Evolutionary conservation across 2,797 vertebrate genomes (phyloP).

Genomic region (Micrastur ruficollis): DNA sequence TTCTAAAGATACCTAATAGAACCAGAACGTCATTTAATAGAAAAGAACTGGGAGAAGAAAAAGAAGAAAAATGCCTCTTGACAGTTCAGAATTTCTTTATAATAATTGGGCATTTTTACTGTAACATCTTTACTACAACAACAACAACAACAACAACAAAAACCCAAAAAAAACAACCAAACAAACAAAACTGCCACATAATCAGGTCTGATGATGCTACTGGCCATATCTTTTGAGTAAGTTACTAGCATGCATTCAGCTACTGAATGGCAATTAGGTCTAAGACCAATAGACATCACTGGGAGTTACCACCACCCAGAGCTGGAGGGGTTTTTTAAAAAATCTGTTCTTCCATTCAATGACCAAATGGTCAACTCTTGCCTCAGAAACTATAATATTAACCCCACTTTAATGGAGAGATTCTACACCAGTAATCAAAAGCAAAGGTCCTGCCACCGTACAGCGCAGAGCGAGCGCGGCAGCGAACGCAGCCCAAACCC

Average conservation of each 20-base stretch:
- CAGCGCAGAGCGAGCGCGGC: neutral
- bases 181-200: neutral
- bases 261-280: neutral
- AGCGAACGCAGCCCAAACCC: neutral
- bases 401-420: neutral
- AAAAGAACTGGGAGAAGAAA: neutral
- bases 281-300: neutral
- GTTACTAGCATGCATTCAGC: neutral
- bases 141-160: too few species aligned
- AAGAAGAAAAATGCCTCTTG: neutral
- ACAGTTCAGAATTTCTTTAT: neutral
- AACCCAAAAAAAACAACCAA: neutral
- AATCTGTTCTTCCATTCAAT: neutral
- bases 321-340: neutral
- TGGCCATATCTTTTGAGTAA: accelerated
- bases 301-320: neutral
- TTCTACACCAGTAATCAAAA: neutral
- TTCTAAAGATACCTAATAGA: neutral
- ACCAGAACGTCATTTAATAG: neutral
- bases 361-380: neutral
- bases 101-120: neutral
- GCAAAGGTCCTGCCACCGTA: accelerated
- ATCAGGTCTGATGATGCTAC: neutral
- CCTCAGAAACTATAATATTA: neutral
- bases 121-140: neutral